Conservation (phyloP, 2,113 vertebrate species). For the Acinonyx jubatus region DNA sequence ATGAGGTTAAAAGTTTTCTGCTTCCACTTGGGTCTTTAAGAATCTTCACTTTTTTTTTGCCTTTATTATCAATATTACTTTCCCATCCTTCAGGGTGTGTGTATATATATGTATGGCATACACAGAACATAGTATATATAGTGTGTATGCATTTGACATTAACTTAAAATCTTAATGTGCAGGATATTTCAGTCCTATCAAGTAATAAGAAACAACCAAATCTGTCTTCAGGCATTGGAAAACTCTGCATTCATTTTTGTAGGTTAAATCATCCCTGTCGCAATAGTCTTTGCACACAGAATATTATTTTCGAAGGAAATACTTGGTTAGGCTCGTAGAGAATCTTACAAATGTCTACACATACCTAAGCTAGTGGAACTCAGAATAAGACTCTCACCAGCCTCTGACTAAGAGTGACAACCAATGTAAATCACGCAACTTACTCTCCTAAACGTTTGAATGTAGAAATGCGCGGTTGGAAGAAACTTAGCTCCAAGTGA, state of each 20-base stretch:
- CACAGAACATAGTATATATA: not conserved
- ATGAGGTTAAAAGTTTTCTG: not conserved
- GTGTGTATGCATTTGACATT: not conserved
- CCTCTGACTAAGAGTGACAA: not conserved
- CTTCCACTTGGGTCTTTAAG: not conserved
- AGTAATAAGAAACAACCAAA: slow-evolving; percentile 19
- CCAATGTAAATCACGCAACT: not conserved
- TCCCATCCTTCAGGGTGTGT: not conserved
- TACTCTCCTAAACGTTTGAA: not conserved
- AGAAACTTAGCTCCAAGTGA: not conserved
- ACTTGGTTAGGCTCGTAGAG: not conserved
- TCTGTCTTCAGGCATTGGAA: not conserved
- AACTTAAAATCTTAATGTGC: not conserved
- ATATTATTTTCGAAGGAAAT: slow-evolving; percentile 19
- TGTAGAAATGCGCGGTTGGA: not conserved
- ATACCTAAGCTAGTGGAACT: not conserved
- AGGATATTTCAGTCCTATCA: not conserved
- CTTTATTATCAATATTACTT: not conserved
- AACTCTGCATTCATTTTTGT: not conserved
- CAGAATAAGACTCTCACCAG: not conserved
- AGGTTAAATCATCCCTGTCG: not conserved
- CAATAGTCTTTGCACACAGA: not conserved
- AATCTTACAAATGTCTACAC: not conserved
- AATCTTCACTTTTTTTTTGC: not conserved
- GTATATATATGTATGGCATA: not conserved